These are phyloP conservation scores for Eristalinus aeneus DNA, from an alignment of 2,888 invertebrate genomes.

Conservation along the genomic window DNA sequence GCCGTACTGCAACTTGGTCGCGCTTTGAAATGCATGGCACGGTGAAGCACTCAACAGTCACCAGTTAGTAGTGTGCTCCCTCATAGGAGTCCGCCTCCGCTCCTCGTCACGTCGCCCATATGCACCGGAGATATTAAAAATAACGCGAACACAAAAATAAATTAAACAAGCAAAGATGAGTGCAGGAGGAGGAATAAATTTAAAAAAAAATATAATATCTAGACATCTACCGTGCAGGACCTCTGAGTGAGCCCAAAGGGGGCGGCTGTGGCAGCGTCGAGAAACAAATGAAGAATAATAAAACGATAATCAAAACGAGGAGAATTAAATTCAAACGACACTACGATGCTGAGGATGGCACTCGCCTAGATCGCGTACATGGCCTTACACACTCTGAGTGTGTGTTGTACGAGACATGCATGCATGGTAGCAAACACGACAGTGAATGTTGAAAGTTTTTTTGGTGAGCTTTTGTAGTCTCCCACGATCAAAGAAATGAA, in stretches of 20 bases:
- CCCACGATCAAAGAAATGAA: too few relatives aligned
- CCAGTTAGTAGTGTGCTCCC: neutral
- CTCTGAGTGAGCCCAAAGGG: neutral
- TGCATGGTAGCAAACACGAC: slow-evolving; percentile 53
- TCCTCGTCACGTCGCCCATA: neutral
- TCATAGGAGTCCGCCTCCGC: neutral
- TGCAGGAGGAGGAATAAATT: neutral
- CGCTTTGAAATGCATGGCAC: slow-evolving; percentile 55
- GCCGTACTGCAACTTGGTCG: slow-evolving; percentile 13
- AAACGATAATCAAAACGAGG: slow-evolving; percentile 55
- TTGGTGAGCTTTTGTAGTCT: too few relatives aligned
- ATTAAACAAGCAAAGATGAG: slow-evolving; percentile 21
- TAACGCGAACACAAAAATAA: neutral
- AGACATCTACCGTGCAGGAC: slow-evolving; percentile 9
- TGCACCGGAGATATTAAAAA: slow-evolving; percentile 29
- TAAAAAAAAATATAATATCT: slow-evolving; percentile 31
- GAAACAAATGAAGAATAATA: slow-evolving; percentile 52
- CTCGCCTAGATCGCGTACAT: slow-evolving; percentile 52
- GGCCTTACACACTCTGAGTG: neutral
- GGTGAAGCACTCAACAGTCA: slow-evolving; percentile 19
- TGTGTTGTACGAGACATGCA: neutral
- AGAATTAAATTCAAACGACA: slow-evolving; percentile 53
- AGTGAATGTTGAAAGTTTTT: neutral
- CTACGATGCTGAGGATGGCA: slow-evolving; percentile 37
- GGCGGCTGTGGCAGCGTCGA: slow-evolving; percentile 14